phyloP scores from a whole-genome alignment of 2,113 vertebrate species.

The Apodemus sylvaticus region DNA sequence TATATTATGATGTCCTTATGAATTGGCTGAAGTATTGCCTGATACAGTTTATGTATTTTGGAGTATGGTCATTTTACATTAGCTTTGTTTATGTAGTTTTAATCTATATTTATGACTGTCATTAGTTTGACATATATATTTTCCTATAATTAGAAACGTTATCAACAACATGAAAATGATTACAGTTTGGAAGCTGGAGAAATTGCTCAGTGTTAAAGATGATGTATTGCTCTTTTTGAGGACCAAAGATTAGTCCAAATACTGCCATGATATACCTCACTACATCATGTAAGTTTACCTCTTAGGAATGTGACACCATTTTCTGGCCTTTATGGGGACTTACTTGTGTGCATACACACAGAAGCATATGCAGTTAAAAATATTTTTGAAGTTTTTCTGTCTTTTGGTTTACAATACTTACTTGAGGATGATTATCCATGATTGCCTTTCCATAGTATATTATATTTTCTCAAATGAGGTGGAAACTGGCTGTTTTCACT shows the following conservation, averaged over 20 bases:
- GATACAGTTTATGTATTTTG: neutral
- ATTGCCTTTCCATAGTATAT: neutral
- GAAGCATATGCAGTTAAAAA: neutral
- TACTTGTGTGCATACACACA: neutral
- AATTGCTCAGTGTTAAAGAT: neutral
- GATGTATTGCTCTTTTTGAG: neutral
- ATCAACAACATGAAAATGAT: neutral
- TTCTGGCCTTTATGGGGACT: no score
- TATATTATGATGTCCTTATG: neutral
- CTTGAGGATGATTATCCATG: neutral
- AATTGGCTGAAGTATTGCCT: neutral
- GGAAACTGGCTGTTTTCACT: no score
- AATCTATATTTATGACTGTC: neutral
- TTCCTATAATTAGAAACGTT: neutral
- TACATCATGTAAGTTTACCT: neutral
- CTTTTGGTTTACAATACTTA: neutral
- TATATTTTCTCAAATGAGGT: neutral
- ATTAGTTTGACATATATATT: neutral
- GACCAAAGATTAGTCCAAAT: neutral
- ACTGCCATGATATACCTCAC: neutral
- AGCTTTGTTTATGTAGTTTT: neutral
- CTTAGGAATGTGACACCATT: no score
- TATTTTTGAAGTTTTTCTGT: neutral
- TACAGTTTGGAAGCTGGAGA: neutral
- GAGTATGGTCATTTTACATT: neutral